Conservation (phyloP, 2,797 vertebrate species). For the Esox lucius region DNA sequence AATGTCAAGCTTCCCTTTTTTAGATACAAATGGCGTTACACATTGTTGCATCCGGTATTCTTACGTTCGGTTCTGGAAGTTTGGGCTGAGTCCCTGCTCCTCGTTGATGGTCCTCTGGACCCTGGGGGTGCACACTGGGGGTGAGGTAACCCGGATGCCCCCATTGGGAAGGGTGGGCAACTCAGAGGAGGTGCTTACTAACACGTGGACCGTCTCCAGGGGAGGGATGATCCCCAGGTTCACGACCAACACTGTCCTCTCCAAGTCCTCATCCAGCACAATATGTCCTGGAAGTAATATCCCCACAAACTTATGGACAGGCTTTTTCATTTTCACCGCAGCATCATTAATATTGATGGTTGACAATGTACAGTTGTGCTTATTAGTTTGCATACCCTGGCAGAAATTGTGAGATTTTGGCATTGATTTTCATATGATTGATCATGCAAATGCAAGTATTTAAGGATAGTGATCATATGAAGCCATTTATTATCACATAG, state of each 20-base stretch:
- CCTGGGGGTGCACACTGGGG: conserved; percentile 84
- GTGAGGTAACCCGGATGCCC: conserved; percentile 85
- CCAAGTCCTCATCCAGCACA: conserved; percentile 90
- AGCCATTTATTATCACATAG: too few species aligned
- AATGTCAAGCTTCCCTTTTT: neutral
- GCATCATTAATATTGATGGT: neutral
- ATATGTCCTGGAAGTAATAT: conserved; percentile 74
- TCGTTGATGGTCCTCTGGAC: conserved; percentile 83
- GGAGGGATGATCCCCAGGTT: conserved; percentile 88
- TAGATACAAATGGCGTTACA: neutral
- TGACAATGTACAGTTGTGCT: too few species aligned
- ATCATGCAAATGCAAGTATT: too few species aligned
- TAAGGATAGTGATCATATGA: too few species aligned
- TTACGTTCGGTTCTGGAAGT: conserved; percentile 77
- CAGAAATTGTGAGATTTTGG: too few species aligned
- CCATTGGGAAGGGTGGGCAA: conserved; percentile 87
- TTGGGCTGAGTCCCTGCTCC: conserved; percentile 70
- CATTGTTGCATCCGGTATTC: conserved; percentile 23
- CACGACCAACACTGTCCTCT: conserved; percentile 88
- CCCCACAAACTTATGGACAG: neutral
- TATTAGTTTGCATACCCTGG: too few species aligned
- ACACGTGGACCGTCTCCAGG: conserved; percentile 86
- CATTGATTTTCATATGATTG: too few species aligned
- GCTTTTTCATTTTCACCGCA: neutral
- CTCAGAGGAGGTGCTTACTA: conserved; percentile 95